These are phyloP conservation scores for Noctuana brunneofusca DNA, from an alignment of 2,888 invertebrate genomes.

Conservation along the genomic window DNA sequence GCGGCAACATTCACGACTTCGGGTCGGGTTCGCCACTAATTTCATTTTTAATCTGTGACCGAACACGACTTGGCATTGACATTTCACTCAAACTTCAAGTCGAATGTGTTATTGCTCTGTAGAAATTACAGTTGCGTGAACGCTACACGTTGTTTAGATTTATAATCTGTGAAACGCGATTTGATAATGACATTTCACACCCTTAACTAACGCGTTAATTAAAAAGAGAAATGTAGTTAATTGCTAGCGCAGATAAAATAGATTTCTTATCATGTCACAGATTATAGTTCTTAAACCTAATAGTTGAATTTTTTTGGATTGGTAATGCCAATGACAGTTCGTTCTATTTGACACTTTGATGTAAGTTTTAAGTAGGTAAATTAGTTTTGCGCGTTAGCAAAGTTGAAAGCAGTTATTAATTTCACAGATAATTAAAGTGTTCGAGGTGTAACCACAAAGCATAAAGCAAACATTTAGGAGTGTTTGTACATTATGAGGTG, in stretches of 20 bases:
- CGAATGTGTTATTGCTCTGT: slow-evolving; percentile 19
- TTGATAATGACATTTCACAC: slow-evolving; percentile 29
- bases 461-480: neutral
- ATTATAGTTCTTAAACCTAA: slow-evolving; percentile 13
- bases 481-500: no score
- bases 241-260: slow-evolving; percentile 18
- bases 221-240: slow-evolving; percentile 20
- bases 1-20: slow-evolving; percentile 24
- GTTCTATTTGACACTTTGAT: neutral
- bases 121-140: slow-evolving; percentile 26
- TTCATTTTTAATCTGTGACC: slow-evolving; percentile 31
- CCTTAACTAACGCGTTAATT: slow-evolving; percentile 28
- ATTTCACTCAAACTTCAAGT: slow-evolving; percentile 21
- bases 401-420: neutral
- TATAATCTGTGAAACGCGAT: slow-evolving; percentile 29
- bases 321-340: neutral
- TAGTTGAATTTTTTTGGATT: neutral
- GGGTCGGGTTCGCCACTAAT: slow-evolving; percentile 22
- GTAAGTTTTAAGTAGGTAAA: neutral
- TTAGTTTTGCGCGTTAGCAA: neutral
- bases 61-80: slow-evolving; percentile 32
- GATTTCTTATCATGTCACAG: slow-evolving; percentile 18
- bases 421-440: neutral
- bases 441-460: neutral
- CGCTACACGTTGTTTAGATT: slow-evolving; percentile 26